Evolutionary conservation across 2,888 invertebrate genomes (phyloP).

Genomic region (Mystacides longicornis): DNA sequence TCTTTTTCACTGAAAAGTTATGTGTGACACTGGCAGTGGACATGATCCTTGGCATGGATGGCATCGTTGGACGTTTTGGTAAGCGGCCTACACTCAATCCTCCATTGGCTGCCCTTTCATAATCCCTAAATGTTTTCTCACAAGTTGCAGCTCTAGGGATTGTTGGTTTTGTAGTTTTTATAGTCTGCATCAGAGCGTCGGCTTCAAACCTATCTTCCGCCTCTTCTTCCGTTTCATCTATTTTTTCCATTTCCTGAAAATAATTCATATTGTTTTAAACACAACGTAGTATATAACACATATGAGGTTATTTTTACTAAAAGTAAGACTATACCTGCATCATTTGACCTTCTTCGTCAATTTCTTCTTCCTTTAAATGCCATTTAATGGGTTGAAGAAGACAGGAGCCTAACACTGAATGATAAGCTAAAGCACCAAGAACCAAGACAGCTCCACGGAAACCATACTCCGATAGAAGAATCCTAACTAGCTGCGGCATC

Average conservation of each 20-base stretch:
- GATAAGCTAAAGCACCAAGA: constrained; percentile 58
- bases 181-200: constrained; percentile 39
- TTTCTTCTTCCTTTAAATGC: constrained; percentile 55
- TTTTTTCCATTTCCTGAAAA: constrained; percentile 62
- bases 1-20: constrained; percentile 41
- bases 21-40: constrained; percentile 40
- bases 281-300: not conserved
- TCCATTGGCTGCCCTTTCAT: constrained; percentile 30
- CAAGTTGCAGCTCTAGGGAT: constrained; percentile 45
- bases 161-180: constrained; percentile 38
- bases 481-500: constrained; percentile 66
- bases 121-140: constrained; percentile 44
- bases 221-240: constrained; percentile 59
- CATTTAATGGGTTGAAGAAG: constrained; percentile 64
- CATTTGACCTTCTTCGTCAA: constrained; percentile 47
- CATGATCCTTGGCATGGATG: constrained; percentile 43
- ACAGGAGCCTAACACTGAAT: constrained; percentile 59
- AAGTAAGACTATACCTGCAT: constrained; percentile 36
- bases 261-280: too few relatives aligned
- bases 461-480: constrained; percentile 54
- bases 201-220: constrained; percentile 50
- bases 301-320: not conserved
- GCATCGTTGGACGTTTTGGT: constrained; percentile 44
- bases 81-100: constrained; percentile 35
- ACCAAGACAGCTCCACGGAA: constrained; percentile 64